Evolutionary conservation across 2,113 vertebrate species (phyloP).

Genomic region (Fulmarus glacialis): DNA sequence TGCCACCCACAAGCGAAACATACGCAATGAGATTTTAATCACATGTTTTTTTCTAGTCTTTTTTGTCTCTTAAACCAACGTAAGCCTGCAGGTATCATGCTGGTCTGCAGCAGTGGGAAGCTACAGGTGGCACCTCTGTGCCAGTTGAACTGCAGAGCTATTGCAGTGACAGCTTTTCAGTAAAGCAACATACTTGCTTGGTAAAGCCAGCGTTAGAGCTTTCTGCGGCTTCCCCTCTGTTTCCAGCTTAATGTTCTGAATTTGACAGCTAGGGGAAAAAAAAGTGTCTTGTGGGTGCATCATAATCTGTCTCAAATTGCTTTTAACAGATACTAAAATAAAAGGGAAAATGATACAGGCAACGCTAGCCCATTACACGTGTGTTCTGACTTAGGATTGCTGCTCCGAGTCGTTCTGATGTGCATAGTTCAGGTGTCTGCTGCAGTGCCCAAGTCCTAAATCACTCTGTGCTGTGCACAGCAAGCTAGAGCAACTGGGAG

Average conservation of each 20-base stretch:
- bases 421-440: constrained; percentile 15
- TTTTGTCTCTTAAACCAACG: neutral
- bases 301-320: constrained; percentile 33
- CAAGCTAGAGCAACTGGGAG: neutral
- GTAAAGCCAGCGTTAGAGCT: neutral
- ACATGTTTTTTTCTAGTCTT: neutral
- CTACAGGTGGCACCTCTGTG: constrained; percentile 31
- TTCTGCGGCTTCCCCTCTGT: constrained; percentile 1
- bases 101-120: constrained; percentile 29
- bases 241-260: neutral
- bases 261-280: neutral
- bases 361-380: neutral
- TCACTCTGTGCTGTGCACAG: neutral
- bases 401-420: neutral
- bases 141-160: constrained; percentile 12
- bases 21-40: neutral
- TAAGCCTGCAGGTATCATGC: neutral
- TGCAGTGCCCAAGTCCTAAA: constrained; percentile 37
- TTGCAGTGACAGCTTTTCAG: constrained; percentile 30
- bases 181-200: constrained; percentile 18
- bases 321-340: constrained; percentile 40
- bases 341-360: constrained; percentile 7
- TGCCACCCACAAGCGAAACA: neutral
- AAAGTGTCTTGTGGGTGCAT: neutral
- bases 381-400: neutral